Base-by-base conservation (phyloP, 2,113 vertebrate species). In the Clarias macrocephalus region DNA sequence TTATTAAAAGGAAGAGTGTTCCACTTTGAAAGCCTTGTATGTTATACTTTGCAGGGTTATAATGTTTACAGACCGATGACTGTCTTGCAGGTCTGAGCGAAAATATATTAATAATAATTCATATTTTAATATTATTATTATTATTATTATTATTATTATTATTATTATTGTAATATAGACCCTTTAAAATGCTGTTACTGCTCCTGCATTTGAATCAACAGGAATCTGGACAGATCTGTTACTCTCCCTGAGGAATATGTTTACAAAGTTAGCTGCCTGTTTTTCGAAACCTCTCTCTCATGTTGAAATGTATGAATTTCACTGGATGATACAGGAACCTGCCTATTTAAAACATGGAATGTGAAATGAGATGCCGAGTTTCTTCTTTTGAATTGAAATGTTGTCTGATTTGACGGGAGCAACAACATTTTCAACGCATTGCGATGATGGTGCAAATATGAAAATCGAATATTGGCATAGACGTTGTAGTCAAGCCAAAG, bases 401-500 rank as follows among this genome's bases (percentile, higher is more conserved):
- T 11, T 66, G 76, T 6, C 28, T 21, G 2, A 60, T 59, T 80
- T 6, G 15, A 79, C 52, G 19, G 25, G 12, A 57, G 18, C 52
- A 80, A 57, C 54, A 13, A 33, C 8, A 10, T 42, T 23, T 42
- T 21, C 37, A 42, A 75, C 25, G 1, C 25, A 18, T 75, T 5
- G 0, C 13, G 37, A 76, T 21, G 25, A 75, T 52, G 6, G 13
- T 13, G 72, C 37, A 54, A 8, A 77, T n/a, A 28, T 52, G n/a
- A 28, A 48, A 54, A 66, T 10, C 6, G 52, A 2, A 37, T 48
- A n/a, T 21, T 63, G 42, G 21, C 59, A 42, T 23, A 81, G 59
- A 28, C 21, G 23, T 59, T 73, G 30, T 84, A n/a, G 30, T 73
- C 16, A 75, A 84, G 75, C 83, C 83, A 85, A 85, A 85, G 83